Conservation (phyloP, 2,113 vertebrate species). For the Hyaena hyaena region DNA sequence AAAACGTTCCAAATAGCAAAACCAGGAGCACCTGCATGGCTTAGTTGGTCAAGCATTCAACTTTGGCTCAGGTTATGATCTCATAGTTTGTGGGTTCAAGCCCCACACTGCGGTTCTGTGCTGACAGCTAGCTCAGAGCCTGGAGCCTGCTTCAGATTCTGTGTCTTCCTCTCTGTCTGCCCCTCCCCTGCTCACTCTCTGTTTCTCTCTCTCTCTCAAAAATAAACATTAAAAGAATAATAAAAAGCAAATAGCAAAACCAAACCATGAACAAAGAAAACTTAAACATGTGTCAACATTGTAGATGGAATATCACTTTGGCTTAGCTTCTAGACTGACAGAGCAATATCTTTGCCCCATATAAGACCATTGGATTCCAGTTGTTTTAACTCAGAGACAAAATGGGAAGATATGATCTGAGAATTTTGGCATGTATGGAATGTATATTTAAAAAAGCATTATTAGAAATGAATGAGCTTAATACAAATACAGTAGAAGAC, state of each 20-base stretch:
- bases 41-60: too few relatives aligned
- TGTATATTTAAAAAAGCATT: background rate
- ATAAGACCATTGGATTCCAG: background rate
- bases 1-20: background rate
- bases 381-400: background rate
- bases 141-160: too few relatives aligned
- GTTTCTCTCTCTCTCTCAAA: too few relatives aligned
- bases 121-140: too few relatives aligned
- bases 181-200: too few relatives aligned
- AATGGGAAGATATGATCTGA: background rate
- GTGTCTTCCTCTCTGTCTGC: too few relatives aligned
- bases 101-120: too few relatives aligned
- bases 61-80: too few relatives aligned
- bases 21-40: too few relatives aligned
- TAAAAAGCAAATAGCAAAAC: too few relatives aligned
- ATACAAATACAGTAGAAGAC: background rate
- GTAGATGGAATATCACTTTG: background rate
- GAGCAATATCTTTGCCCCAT: background rate
- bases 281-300: background rate
- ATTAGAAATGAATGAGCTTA: background rate
- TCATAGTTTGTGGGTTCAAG: too few relatives aligned
- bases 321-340: background rate
- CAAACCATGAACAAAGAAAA: background rate
- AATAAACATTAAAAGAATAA: too few relatives aligned
- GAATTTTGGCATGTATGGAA: background rate